These are phyloP conservation scores for Drosophila testacea DNA, from an alignment of 2,888 invertebrate species.

Conservation along the genomic window DNA sequence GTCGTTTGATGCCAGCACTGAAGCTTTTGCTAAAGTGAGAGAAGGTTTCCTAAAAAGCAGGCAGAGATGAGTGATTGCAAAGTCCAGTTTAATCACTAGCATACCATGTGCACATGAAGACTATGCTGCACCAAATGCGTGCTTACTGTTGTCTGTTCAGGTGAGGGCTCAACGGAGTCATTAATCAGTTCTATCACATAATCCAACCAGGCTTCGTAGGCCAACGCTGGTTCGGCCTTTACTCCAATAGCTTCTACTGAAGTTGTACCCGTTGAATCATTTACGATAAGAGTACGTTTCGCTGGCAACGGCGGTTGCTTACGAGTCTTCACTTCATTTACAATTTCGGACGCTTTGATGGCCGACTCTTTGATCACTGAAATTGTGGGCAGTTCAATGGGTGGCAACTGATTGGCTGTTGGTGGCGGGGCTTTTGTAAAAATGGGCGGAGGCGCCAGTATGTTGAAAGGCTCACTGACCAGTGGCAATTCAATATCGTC, in stretches of 20 bases:
- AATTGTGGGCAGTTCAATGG: constrained; percentile 74
- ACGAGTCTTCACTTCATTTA: constrained; percentile 65
- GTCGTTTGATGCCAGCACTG: constrained; percentile 88
- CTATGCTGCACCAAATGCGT: constrained; percentile 86
- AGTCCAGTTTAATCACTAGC: constrained; percentile 12
- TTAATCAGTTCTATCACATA: constrained; percentile 92
- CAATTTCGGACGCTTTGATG: constrained; percentile 68
- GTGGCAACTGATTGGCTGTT: constrained; percentile 50
- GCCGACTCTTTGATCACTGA: constrained; percentile 71
- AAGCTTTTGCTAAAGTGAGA: constrained; percentile 90
- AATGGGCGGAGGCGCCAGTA: constrained; percentile 57
- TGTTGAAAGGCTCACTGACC: constrained; percentile 72
- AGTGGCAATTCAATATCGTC: constrained; percentile 76
- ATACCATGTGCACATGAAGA: constrained; percentile 89
- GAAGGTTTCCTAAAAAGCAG: constrained; percentile 87
- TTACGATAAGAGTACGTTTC: constrained; percentile 72
- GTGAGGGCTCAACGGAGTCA: constrained; percentile 87
- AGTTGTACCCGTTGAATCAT: constrained; percentile 28
- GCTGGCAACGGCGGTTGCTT: constrained; percentile 71
- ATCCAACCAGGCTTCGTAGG: constrained; percentile 90
- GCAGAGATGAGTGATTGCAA: background rate
- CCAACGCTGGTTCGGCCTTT: constrained; percentile 70
- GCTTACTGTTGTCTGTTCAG: constrained; percentile 4
- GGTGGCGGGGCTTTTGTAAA: constrained; percentile 42
- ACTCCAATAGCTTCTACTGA: constrained; percentile 27